Percentiles rank a stretch among this genome's conserved stretches.
Evolutionary conservation across 1,140 invertebrate genomes (phyloP).

Genomic region (Telenomus remus): DNA sequence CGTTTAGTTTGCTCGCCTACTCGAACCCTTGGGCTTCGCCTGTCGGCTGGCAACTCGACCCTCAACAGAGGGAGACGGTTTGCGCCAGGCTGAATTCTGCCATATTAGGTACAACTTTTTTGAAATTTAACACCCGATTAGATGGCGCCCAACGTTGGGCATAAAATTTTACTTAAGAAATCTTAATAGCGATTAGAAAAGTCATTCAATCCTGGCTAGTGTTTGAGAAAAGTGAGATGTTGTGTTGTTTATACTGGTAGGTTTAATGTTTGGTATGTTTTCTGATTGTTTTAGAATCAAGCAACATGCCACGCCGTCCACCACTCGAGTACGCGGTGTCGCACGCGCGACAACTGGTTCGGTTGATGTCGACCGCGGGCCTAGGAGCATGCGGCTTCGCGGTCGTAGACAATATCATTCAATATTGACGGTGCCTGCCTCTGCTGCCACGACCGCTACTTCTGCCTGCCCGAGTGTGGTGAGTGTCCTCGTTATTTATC

Average conservation of each 20-base stretch:
- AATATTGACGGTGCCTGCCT: slow-evolving; percentile 77
- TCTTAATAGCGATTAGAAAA: no score
- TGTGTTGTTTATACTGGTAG: no score
- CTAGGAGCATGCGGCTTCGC: slow-evolving; percentile 96
- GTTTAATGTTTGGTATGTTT: not conserved
- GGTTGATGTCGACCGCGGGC: slow-evolving; percentile 90
- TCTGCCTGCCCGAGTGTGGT: slow-evolving; percentile 72
- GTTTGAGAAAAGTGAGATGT: no score
- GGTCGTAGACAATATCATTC: slow-evolving; percentile 83
- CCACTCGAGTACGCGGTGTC: slow-evolving; percentile 93
- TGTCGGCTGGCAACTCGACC: slow-evolving; percentile 95
- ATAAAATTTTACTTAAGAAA: no score
- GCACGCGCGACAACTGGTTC: slow-evolving; percentile 91
- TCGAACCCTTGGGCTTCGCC: slow-evolving; percentile 98
- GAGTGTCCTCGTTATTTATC: slow-evolving; percentile 65
- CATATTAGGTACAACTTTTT: slow-evolving; percentile 84
- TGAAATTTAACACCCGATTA: no score
- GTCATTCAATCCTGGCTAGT: no score
- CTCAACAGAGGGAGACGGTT: slow-evolving; percentile 93
- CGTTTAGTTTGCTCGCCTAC: slow-evolving; percentile 98
- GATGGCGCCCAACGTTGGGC: no score
- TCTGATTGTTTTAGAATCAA: no score
- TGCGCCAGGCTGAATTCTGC: slow-evolving; percentile 97
- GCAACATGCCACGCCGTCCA: slow-evolving; percentile 90
- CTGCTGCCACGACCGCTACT: slow-evolving; percentile 73